These are phyloP conservation scores for Drosophila willistoni DNA, from an alignment of 1,140 invertebrate genomes.

Conservation along the genomic window DNA sequence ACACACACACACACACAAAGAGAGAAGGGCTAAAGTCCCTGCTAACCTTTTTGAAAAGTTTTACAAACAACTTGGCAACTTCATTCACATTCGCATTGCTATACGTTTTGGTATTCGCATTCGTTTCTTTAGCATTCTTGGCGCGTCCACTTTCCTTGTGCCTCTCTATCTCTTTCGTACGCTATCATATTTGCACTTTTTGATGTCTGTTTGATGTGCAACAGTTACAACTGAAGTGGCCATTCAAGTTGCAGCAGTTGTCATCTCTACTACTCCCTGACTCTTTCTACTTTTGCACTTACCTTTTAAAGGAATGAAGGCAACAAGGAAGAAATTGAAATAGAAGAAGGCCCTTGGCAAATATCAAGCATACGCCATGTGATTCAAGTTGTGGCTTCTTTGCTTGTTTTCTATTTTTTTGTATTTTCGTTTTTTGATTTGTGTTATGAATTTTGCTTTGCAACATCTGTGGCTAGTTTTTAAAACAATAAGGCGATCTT, in stretches of 20 bases:
- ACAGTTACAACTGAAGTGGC: slow-evolving; percentile 67
- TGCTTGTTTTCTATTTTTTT: slow-evolving; percentile 32
- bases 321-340: slow-evolving; percentile 17
- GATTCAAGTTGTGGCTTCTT: slow-evolving; percentile 41
- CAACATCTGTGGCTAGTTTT: slow-evolving; percentile 20
- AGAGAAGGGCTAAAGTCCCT: slow-evolving; percentile 18
- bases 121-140: slow-evolving; percentile 37
- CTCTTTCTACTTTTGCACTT: background rate
- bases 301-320: background rate
- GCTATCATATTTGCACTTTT: slow-evolving; percentile 61
- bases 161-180: slow-evolving; percentile 35
- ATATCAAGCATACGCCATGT: slow-evolving; percentile 60
- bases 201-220: slow-evolving; percentile 66
- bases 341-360: slow-evolving; percentile 38
- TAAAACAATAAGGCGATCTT: background rate
- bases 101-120: slow-evolving; percentile 7
- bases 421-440: slow-evolving; percentile 30
- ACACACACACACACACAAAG: slow-evolving; percentile 29
- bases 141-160: slow-evolving; percentile 53
- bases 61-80: slow-evolving; percentile 45
- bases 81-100: slow-evolving; percentile 35
- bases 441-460: slow-evolving; percentile 24
- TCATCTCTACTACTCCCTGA: background rate
- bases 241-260: slow-evolving; percentile 41
- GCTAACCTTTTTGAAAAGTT: slow-evolving; percentile 58